A percentile compares a stretch with the other conserved stretches of the same genome.
Evolutionary conservation across 2,113 vertebrate species (phyloP).

Genomic region (Sylvilagus bachmani): DNA sequence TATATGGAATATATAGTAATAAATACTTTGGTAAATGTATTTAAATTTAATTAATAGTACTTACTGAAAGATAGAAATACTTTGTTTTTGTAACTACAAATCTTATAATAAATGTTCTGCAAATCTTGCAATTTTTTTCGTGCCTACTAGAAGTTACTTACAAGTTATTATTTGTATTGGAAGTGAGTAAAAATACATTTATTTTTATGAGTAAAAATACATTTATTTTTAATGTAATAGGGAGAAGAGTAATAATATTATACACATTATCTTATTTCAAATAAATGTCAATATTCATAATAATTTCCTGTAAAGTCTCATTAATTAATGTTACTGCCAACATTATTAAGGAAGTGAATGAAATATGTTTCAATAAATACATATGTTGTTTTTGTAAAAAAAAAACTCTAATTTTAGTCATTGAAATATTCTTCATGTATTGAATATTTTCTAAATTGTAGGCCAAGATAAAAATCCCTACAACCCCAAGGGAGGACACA

Average conservation of each 20-base stretch:
- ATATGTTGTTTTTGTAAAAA: not conserved
- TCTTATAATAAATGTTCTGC: not conserved
- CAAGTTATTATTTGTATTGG: not conserved
- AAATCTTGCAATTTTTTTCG: not conserved
- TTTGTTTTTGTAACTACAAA: not conserved
- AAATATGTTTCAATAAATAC: not conserved
- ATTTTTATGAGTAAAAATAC: not conserved
- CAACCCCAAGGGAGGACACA: not conserved
- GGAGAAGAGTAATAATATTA: not conserved
- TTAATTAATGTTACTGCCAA: not conserved
- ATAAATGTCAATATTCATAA: slow-evolving; percentile 3
- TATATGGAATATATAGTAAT: not conserved
- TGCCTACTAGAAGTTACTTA: not conserved
- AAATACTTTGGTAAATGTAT: not conserved
- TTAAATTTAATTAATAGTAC: not conserved
- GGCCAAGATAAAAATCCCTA: not conserved
- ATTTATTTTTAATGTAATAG: not conserved
- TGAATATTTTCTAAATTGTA: slow-evolving; percentile 30
- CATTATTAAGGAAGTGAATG: not conserved
- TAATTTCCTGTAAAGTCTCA: not conserved
- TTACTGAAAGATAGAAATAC: not conserved
- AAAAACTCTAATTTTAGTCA: not conserved
- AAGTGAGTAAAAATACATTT: slow-evolving; percentile 18
- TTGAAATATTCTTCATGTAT: not conserved
- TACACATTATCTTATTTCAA: not conserved